A percentile compares a stretch with the other conserved stretches of the same genome.
These are phyloP conservation scores for Eudyptes chrysolophus DNA, from an alignment of 2,113 vertebrate genomes.

Conservation along the genomic window DNA sequence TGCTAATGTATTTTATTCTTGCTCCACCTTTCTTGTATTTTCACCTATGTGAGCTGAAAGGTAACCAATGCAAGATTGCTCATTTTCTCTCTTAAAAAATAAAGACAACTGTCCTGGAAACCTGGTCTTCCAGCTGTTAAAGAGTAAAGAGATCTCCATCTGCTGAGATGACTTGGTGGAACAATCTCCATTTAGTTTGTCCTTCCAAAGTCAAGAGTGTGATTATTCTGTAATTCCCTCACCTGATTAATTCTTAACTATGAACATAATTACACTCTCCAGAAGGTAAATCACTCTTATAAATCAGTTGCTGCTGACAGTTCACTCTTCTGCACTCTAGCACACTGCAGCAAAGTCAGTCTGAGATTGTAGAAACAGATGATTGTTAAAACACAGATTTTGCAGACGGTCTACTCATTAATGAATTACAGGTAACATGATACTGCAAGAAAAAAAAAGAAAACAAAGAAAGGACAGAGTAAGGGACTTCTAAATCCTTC, in stretches of 20 bases:
- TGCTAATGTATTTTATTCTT: not conserved
- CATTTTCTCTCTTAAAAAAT: not conserved
- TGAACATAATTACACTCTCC: constrained; percentile 80
- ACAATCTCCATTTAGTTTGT: constrained; percentile 67
- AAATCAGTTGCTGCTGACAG: constrained; percentile 77
- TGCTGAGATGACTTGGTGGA: not conserved
- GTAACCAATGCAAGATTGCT: not conserved
- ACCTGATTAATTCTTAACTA: constrained; percentile 84
- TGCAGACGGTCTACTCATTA: not conserved
- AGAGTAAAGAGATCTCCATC: constrained; percentile 14
- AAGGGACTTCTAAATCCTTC: not conserved
- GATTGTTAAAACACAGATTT: not conserved
- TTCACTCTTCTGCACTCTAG: constrained; percentile 26
- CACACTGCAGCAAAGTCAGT: constrained; percentile 21
- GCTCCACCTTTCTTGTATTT: not conserved
- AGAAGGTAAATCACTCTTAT: constrained; percentile 81
- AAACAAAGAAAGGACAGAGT: not conserved
- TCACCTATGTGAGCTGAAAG: not conserved
- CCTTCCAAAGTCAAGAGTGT: constrained; percentile 77
- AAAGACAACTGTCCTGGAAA: not conserved
- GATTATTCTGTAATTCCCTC: constrained; percentile 77
- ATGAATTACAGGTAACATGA: not conserved
- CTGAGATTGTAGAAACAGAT: not conserved
- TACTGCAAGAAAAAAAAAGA: not conserved
- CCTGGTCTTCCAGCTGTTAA: not conserved